Percentiles rank a stretch among this genome's conserved stretches.
Conservation (phyloP, 2,888 invertebrate species). For the Vanessa cardui region DNA sequence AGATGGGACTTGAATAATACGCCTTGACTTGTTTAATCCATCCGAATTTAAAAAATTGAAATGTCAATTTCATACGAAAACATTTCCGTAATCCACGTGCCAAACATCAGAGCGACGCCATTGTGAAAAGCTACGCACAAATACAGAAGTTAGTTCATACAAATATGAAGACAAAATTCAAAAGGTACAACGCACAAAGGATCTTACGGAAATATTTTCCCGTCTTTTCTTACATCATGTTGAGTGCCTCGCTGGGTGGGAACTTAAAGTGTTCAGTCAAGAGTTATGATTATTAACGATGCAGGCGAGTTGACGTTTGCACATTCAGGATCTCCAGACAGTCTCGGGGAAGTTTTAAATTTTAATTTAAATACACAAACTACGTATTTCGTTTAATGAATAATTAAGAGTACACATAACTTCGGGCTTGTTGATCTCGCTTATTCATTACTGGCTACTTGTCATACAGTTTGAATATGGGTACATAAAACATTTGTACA, state of each 20-base stretch:
- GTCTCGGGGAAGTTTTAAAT: not conserved
- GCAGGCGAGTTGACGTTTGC: constrained; percentile 47
- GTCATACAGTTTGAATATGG: too few species aligned
- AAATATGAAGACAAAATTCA: constrained; percentile 51
- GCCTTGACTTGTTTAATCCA: too few species aligned
- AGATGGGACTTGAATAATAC: not conserved
- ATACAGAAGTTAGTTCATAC: constrained; percentile 32
- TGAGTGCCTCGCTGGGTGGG: constrained; percentile 59
- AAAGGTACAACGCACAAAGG: constrained; percentile 53
- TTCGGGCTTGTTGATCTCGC: too few species aligned
- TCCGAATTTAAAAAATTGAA: not conserved
- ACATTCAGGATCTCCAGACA: not conserved
- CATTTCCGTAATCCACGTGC: not conserved
- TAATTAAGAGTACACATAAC: too few species aligned
- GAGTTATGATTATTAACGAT: constrained; percentile 73
- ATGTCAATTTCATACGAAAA: constrained; percentile 1
- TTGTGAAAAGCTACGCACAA: constrained; percentile 26
- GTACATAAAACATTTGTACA: too few species aligned
- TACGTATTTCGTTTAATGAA: too few species aligned
- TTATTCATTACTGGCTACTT: too few species aligned
- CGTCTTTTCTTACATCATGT: constrained; percentile 51
- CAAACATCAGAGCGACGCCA: constrained; percentile 21
- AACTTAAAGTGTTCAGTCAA: constrained; percentile 61
- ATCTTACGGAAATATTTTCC: constrained; percentile 51
- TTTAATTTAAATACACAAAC: too few species aligned